Evolutionary conservation across 2,888 invertebrate species (phyloP).

Genomic region (Pantelozetes paolii): DNA sequence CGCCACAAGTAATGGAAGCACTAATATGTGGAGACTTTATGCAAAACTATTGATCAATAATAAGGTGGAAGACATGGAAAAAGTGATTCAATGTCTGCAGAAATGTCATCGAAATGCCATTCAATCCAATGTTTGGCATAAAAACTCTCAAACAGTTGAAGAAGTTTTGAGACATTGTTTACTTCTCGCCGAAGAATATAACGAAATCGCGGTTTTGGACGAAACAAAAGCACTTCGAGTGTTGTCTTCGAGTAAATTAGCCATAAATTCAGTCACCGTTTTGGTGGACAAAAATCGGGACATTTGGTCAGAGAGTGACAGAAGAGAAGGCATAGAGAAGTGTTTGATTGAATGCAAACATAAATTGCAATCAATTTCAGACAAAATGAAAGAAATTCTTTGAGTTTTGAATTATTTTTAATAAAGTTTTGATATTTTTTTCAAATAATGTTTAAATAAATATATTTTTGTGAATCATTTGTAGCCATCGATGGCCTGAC

Average conservation of each 20-base stretch:
- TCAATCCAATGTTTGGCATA: slow-evolving; percentile 62
- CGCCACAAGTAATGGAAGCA: slow-evolving; percentile 59
- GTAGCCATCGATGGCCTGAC: slow-evolving; percentile 12
- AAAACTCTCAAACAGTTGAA: slow-evolving; percentile 49
- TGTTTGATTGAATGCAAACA: neutral
- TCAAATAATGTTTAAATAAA: no score
- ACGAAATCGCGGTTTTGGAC: slow-evolving; percentile 1
- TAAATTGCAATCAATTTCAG: neutral
- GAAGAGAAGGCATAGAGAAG: neutral
- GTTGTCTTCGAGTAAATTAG: slow-evolving; percentile 24
- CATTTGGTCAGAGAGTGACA: slow-evolving; percentile 1
- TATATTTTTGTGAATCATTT: no score
- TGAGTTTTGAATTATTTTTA: no score
- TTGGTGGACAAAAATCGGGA: slow-evolving; percentile 5
- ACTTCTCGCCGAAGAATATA: slow-evolving; percentile 36
- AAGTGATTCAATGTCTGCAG: slow-evolving; percentile 66
- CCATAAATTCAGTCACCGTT: slow-evolving; percentile 46
- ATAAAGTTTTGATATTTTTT: no score
- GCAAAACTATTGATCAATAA: slow-evolving; percentile 59
- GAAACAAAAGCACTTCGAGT: neutral
- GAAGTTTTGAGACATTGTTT: slow-evolving; percentile 27
- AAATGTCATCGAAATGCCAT: slow-evolving; percentile 68
- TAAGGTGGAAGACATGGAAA: slow-evolving; percentile 57
- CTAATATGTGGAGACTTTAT: slow-evolving; percentile 75
- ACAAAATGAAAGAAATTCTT: slow-evolving; percentile 1